Percentiles rank a stretch among this genome's conserved stretches.
Evolutionary conservation across 2,797 vertebrate species (phyloP).

Genomic region (Malurus splendens): DNA sequence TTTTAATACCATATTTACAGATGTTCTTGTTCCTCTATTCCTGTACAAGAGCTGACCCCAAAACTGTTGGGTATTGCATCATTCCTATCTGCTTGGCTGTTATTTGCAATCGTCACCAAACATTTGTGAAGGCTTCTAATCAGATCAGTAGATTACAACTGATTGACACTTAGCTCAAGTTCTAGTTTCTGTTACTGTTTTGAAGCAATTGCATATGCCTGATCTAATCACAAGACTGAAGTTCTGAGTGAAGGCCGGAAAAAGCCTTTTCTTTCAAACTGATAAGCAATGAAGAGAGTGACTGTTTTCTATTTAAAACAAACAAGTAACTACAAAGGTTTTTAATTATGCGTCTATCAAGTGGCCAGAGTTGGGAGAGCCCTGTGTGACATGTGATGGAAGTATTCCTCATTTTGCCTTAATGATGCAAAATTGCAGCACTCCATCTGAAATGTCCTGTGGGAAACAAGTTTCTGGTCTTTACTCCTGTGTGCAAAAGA

Average conservation of each 20-base stretch:
- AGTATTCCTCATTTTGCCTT: conserved; percentile 64
- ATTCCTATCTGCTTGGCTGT: conserved; percentile 91
- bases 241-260: conserved; percentile 54
- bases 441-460: conserved; percentile 58
- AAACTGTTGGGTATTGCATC: conserved; percentile 91
- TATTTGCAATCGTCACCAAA: conserved; percentile 87
- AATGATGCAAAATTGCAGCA: conserved; percentile 64
- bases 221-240: conserved; percentile 54
- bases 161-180: conserved; percentile 81
- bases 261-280: conserved; percentile 50
- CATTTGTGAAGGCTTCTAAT: conserved; percentile 84
- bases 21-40: conserved; percentile 97
- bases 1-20: conserved; percentile 92
- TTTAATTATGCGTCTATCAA: conserved; percentile 34
- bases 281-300: conserved; percentile 48
- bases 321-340: conserved; percentile 8
- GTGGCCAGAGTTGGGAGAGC: conserved; percentile 28
- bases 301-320: conserved; percentile 51
- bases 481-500: conserved; percentile 62
- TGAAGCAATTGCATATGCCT: conserved; percentile 24
- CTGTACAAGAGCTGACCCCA: conserved; percentile 91
- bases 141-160: conserved; percentile 85
- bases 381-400: conserved; percentile 44
- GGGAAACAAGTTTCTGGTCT: conserved; percentile 45
- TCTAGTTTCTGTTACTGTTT: conserved; percentile 14